A percentile compares a stretch with the other conserved stretches of the same genome.
Conservation (phyloP, 2,888 invertebrate species). For the Pollenia angustigena region DNA sequence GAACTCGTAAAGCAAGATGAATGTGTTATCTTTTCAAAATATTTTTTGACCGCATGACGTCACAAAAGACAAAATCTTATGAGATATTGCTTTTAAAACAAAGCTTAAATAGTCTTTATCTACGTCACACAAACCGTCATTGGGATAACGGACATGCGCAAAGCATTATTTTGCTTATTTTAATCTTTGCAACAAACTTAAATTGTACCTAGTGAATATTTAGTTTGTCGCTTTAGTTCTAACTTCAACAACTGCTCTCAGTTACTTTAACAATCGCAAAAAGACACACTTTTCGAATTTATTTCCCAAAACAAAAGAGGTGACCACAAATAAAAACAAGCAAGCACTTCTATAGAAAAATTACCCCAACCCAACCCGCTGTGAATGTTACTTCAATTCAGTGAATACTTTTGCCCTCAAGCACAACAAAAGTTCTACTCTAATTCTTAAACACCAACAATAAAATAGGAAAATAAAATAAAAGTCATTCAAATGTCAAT, state of each 20-base stretch:
- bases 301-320: constrained; percentile 71
- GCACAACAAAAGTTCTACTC: constrained; percentile 49
- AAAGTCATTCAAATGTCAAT: constrained; percentile 81
- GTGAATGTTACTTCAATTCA: constrained; percentile 55
- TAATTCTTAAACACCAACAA: neutral
- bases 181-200: too few species aligned
- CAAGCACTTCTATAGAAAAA: constrained; percentile 48
- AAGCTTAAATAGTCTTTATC: too few species aligned
- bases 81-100: too few species aligned
- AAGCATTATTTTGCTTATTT: too few species aligned
- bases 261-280: neutral
- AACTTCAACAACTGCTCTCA: neutral
- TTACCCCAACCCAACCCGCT: constrained; percentile 12
- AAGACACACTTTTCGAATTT: constrained; percentile 44
- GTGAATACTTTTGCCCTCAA: constrained; percentile 59
- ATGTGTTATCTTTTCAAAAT: too few species aligned
- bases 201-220: too few species aligned
- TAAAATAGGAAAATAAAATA: constrained; percentile 39
- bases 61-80: too few species aligned
- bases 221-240: constrained; percentile 22
- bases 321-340: constrained; percentile 72
- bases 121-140: too few species aligned
- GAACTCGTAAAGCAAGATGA: too few species aligned
- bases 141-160: too few species aligned
- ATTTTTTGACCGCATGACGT: too few species aligned